These are phyloP conservation scores for Augochlora pura DNA, from an alignment of 1,140 invertebrate genomes.

Conservation along the genomic window DNA sequence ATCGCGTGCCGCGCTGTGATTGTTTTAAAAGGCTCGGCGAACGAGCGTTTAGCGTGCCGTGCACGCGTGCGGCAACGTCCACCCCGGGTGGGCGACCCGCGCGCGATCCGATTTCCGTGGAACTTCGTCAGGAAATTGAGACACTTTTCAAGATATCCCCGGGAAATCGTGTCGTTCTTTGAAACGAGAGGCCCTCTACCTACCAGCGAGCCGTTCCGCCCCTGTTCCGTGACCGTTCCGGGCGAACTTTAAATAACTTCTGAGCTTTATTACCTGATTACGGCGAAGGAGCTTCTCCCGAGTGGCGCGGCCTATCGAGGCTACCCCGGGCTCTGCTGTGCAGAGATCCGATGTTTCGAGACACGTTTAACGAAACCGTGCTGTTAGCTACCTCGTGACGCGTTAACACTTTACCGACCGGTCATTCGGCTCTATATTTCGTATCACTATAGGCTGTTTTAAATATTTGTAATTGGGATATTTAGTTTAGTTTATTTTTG, in stretches of 20 bases:
- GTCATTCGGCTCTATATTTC: too few species aligned
- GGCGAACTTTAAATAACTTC: neutral
- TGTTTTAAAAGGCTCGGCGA: conserved; percentile 28
- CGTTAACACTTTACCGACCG: too few species aligned
- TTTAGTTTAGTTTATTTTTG: too few species aligned
- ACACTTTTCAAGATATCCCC: conserved; percentile 18
- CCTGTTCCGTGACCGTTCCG: neutral
- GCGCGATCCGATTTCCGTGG: conserved; percentile 6
- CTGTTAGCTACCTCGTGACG: too few species aligned
- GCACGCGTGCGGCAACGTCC: conserved; percentile 18
- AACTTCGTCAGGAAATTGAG: conserved; percentile 25
- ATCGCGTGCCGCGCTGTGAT: conserved; percentile 17
- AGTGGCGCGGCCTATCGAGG: neutral
- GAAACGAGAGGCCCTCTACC: neutral
- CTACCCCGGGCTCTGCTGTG: neutral
- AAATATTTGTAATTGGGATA: too few species aligned
- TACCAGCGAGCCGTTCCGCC: neutral
- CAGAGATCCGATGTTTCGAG: too few species aligned
- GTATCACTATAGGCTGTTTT: too few species aligned
- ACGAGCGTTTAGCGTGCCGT: conserved; percentile 28
- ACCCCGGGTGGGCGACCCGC: neutral
- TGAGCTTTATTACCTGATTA: conserved; percentile 3
- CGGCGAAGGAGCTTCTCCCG: neutral
- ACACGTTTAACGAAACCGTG: too few species aligned
- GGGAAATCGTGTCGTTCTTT: conserved; percentile 2